These are phyloP conservation scores for Margaritifera margaritifera DNA, from an alignment of 2,888 invertebrate genomes.

Conservation along the genomic window DNA sequence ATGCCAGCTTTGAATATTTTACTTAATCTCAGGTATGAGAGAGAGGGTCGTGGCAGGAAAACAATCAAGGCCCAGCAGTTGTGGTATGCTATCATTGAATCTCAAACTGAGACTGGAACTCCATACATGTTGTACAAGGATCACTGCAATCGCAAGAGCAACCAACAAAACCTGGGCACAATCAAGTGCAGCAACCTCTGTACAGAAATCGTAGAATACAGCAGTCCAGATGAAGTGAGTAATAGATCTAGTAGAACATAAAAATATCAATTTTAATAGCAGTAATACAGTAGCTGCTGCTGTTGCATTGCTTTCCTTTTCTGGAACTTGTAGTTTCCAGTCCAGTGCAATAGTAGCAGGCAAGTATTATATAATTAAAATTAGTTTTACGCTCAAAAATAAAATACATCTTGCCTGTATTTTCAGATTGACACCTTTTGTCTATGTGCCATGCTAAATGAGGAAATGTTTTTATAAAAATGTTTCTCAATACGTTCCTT, in stretches of 20 bases:
- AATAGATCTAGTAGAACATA: too few species aligned
- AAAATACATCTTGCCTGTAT: not conserved
- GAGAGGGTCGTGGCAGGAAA: constrained; percentile 71
- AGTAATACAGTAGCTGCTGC: not conserved
- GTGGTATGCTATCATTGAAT: constrained; percentile 93
- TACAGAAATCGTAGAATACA: constrained; percentile 98
- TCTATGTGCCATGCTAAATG: too few species aligned
- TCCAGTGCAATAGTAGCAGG: not conserved
- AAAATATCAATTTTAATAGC: not conserved
- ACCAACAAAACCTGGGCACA: constrained; percentile 98
- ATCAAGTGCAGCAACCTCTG: constrained; percentile 98
- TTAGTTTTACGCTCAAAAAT: not conserved
- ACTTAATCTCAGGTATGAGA: constrained; percentile 80
- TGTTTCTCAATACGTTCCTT: too few species aligned
- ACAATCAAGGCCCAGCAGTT: constrained; percentile 85
- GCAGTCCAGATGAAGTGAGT: constrained; percentile 85
- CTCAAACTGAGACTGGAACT: constrained; percentile 97
- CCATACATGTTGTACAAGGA: constrained; percentile 92
- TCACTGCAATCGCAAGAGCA: constrained; percentile 95
- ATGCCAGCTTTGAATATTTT: too few species aligned
- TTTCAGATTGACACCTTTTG: not conserved
- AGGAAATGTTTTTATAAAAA: too few species aligned
- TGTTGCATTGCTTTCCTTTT: not conserved
- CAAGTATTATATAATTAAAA: not conserved
- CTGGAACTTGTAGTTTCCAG: not conserved